Evolutionary conservation across 2,888 invertebrate species (phyloP).

Genomic region (Sussaba pulchella): DNA sequence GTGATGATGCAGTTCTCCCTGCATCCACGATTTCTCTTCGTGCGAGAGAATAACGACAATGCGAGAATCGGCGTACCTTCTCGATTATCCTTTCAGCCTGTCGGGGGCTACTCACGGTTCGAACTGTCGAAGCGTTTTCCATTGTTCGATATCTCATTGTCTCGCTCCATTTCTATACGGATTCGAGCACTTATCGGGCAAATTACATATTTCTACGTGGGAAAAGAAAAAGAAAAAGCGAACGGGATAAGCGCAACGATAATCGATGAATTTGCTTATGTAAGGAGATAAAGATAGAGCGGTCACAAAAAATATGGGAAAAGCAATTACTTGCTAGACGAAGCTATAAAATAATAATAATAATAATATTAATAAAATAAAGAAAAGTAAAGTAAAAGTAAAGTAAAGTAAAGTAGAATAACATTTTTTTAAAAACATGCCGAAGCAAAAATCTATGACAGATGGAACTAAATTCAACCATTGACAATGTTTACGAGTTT

Average conservation of each 20-base stretch:
- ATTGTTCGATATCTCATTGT: conserved; percentile 25
- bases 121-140: conserved; percentile 32
- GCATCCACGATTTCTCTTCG: conserved; percentile 40
- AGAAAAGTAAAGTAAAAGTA: neutral
- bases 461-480: neutral
- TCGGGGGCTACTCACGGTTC: conserved; percentile 18
- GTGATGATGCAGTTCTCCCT: conserved; percentile 4
- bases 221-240: no score
- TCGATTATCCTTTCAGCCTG: neutral
- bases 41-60: conserved; percentile 23
- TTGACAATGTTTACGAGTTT: neutral
- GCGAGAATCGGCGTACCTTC: conserved; percentile 4
- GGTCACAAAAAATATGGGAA: neutral
- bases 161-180: neutral
- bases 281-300: neutral
- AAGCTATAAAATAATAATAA: no score
- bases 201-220: neutral
- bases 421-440: no score
- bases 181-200: neutral
- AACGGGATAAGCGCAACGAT: no score
- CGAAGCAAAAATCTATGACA: conserved; percentile 11
- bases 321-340: neutral
- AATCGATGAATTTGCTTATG: neutral
- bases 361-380: neutral
- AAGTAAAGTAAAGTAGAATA: no score